These are phyloP conservation scores for Artemisiospiza belli DNA, from an alignment of 2,113 vertebrate genomes.

Conservation along the genomic window DNA sequence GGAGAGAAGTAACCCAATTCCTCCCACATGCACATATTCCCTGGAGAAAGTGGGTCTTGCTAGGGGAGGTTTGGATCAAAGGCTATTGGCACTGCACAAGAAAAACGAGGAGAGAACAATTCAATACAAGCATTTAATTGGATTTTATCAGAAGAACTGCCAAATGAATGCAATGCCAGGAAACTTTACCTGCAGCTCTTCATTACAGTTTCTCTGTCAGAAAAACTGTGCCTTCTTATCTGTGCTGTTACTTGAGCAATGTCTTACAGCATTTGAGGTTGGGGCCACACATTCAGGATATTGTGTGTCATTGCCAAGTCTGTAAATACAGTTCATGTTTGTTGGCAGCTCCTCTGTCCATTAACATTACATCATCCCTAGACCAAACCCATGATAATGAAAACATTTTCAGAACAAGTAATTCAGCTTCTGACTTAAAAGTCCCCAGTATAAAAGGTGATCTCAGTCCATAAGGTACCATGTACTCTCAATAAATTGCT, in stretches of 20 bases:
- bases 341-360: conserved; percentile 42
- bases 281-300: conserved; percentile 26
- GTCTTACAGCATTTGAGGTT: background rate
- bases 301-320: conserved; percentile 42
- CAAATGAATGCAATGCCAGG: conserved; percentile 1
- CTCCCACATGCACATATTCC: background rate
- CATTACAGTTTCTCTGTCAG: background rate
- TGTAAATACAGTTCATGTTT: conserved; percentile 50
- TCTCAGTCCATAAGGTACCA: background rate
- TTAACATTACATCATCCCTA: conserved; percentile 54
- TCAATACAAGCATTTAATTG: conserved; percentile 33
- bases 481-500: background rate
- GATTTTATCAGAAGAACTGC: conserved; percentile 44
- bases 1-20: background rate
- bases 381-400: conserved; percentile 41
- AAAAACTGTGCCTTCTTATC: conserved; percentile 6
- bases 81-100: background rate
- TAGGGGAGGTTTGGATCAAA: conserved; percentile 23
- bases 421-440: conserved; percentile 25
- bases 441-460: background rate
- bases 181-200: conserved; percentile 45
- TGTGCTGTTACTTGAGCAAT: conserved; percentile 18
- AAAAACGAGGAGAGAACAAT: background rate
- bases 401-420: conserved; percentile 26
- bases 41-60: background rate